Evolutionary conservation across 2,888 invertebrate genomes (phyloP), one percentile per base, ranked within the genome.

Genomic region (Caenorhabditis sp.): DNA sequence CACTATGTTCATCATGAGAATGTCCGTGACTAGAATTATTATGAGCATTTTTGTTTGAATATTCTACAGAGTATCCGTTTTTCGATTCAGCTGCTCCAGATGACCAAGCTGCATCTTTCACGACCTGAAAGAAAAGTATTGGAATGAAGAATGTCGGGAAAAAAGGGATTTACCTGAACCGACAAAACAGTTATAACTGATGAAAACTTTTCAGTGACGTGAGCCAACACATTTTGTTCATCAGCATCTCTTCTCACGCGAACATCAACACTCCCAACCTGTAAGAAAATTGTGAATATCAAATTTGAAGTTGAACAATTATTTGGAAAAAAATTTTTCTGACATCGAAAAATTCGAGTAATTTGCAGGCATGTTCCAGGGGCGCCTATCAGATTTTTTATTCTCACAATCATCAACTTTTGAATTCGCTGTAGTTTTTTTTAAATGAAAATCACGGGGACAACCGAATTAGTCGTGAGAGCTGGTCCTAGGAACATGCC

Each of bases 191-290:
- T 89, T 19, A 91, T 90, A 27, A 92, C 88, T 66, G 89, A 89
- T 24, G 90, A 90, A 3, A 92, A 88, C 61, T 91, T 90, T 80
- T 90, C 90, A 79, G 90, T 90, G 19, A 92, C 90, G 79, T 90
- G 91, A 6, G 90, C 89, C 59, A 92, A 87, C 6, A 92, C 91
- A 36, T 72, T 68, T 86, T 91, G 91, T 83, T 92, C 92, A 84
- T 91, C 90, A 4, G 91, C 92, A 85, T 92, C 91, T 37, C 91
- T 86, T 37, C 91, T 87, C 4, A 92, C 90, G 24, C 91, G 88
- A 1, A 91, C 91, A 81, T 91, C 91, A 1, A 91, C 89, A 2
- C 90, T 90, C 26, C 80, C 80, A 2, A 80, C 78, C 80, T 79
- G 58, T 10, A 66, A 62, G 54, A 53, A 53, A 68, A 37, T 21